Conservation (phyloP, 2,113 vertebrate genomes). For the Oncorhynchus masou region DNA sequence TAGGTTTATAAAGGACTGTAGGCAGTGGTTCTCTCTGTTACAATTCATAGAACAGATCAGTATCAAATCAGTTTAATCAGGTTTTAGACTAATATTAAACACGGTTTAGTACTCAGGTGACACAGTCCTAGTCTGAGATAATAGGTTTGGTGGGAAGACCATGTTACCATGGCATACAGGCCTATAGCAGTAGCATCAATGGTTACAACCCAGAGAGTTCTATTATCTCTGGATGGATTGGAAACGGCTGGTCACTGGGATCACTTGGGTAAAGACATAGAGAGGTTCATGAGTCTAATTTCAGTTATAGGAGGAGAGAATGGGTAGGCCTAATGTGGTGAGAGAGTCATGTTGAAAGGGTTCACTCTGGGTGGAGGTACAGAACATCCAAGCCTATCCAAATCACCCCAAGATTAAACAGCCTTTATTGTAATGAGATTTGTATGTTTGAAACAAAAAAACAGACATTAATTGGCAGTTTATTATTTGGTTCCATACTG, state of each 20-base stretch:
- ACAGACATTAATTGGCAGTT: too few relatives aligned
- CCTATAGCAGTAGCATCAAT: too few relatives aligned
- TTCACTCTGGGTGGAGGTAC: too few relatives aligned
- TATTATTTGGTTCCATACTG: too few relatives aligned
- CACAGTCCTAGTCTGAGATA: slow-evolving; percentile 34
- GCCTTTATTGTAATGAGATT: too few relatives aligned
- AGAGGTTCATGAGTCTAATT: neutral
- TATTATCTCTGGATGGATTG: slow-evolving; percentile 33
- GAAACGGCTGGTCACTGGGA: neutral
- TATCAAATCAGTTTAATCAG: slow-evolving; percentile 46
- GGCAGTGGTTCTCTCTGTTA: slow-evolving; percentile 24
- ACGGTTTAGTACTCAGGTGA: slow-evolving; percentile 45
- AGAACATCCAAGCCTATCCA: too few relatives aligned
- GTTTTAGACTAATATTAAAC: slow-evolving; percentile 22
- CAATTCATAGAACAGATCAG: slow-evolving; percentile 47
- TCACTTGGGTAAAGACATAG: neutral
- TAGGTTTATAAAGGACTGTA: slow-evolving; percentile 13
- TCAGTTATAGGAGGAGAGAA: slow-evolving; percentile 38
- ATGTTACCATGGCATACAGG: too few relatives aligned
- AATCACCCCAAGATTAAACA: too few relatives aligned
- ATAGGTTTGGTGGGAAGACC: slow-evolving; percentile 38
- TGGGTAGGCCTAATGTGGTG: too few relatives aligned
- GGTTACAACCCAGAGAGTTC: slow-evolving; percentile 9
- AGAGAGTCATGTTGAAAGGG: too few relatives aligned
- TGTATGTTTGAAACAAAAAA: too few relatives aligned